Evolutionary conservation across 2,888 invertebrate species (phyloP), one percentile per base, ranked within the genome.

Genomic region (Caenorhabditis afra): DNA sequence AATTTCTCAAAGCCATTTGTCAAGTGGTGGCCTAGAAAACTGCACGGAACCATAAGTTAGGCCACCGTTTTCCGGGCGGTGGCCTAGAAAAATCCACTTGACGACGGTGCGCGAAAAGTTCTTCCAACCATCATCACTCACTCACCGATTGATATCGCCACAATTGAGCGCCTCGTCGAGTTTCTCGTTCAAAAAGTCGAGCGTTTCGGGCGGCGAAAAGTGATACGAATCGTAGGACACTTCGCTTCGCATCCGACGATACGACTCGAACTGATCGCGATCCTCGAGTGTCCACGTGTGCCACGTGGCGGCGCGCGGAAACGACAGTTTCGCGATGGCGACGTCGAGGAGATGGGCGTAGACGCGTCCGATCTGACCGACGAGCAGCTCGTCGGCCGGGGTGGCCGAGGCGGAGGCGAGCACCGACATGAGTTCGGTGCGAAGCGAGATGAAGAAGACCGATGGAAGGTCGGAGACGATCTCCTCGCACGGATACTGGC

Each of bases 401-500:
- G 29, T 29, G 4, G 29, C 3, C 29, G 29, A 29, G 29, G 29
- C 29, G 1, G 52, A 61, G 14, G 35, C 44, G 4, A 44, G 18
- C 1, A 29, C 50, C 37, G 57, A 39, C 62, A 79, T 71, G 12
- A 73, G 12, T 49, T 83, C 81, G 44, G 82, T 84, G 14, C 87
- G 58, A 8, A 88, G 67, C 0, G 77, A 53, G 11, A 81, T 78
- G 76, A 84, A 86, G 67, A 85, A 87, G 1, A 70, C 68, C 12
- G 84, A 65, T 3, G 87, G 85, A 16, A 85, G 55, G 39, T 88
- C 87, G 14, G 87, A 87, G 16, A 88, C 74, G 35, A 73, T 45
- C 37, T 84, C 84, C 1, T 81, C 77, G 22, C 70, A 20, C 14
- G 82, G 82, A 65, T 75, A 84, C 22, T 59, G 45, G n/a, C 84